Percentiles rank a stretch among this genome's conserved stretches.
Conservation (phyloP, 2,113 vertebrate species). For the Petromus typicus region DNA sequence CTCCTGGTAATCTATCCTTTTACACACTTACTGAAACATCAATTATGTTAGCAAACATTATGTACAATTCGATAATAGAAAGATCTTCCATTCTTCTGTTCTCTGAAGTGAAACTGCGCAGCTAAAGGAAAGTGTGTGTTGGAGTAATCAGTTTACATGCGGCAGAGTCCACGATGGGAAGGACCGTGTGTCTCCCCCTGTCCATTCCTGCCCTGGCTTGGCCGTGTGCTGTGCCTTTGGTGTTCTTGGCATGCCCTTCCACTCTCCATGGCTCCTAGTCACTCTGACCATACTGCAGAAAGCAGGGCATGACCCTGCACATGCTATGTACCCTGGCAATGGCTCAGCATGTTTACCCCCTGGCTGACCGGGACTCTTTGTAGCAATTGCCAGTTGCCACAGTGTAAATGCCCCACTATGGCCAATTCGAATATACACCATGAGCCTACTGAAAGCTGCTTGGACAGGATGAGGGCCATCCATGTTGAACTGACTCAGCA, state of each 20-base stretch:
- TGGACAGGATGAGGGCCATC: too few relatives aligned
- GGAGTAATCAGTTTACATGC: background rate
- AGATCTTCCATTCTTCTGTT: background rate
- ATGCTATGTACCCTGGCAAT: too few relatives aligned
- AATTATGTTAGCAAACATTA: background rate
- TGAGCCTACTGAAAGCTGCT: too few relatives aligned
- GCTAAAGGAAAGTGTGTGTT: background rate
- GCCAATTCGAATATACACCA: too few relatives aligned
- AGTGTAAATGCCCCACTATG: too few relatives aligned
- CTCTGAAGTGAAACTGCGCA: background rate
- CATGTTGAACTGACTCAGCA: too few relatives aligned
- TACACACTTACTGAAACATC: background rate
- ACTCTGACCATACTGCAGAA: background rate
- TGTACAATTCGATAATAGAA: background rate
- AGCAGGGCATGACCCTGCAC: too few relatives aligned
- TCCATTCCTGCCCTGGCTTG: too few relatives aligned
- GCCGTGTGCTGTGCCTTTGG: background rate
- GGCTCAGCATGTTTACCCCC: too few relatives aligned
- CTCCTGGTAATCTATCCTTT: background rate
- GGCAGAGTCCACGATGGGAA: background rate
- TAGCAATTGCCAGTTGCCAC: too few relatives aligned
- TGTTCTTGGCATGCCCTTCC: background rate
- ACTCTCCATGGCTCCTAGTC: background rate
- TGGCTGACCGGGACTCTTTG: too few relatives aligned
- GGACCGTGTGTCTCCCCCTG: fast-evolving